Conservation (phyloP, 2,113 vertebrate species). For the Macheiramphus alcinus region DNA sequence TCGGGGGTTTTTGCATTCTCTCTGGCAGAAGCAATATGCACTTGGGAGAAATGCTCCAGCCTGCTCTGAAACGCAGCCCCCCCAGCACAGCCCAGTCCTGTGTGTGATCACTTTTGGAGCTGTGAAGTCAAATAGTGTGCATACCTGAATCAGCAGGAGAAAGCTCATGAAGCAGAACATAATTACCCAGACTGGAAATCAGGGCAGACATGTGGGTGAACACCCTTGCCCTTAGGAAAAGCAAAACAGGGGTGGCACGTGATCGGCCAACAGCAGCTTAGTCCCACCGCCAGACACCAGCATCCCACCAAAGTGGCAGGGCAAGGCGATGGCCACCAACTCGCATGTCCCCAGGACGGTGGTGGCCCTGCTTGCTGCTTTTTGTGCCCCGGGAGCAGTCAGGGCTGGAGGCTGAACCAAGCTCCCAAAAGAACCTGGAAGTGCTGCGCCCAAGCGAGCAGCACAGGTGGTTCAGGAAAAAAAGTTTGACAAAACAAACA, state of each 20-base stretch:
- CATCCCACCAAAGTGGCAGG: neutral
- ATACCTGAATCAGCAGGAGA: constrained; percentile 20
- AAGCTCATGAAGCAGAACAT: neutral
- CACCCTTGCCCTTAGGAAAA: neutral
- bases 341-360: rapidly evolving
- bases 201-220: neutral
- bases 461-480: neutral
- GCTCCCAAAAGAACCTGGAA: neutral
- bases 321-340: neutral
- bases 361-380: neutral
- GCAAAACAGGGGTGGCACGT: neutral
- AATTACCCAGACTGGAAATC: constrained; percentile 35
- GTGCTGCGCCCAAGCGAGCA: neutral
- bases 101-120: neutral
- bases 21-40: neutral
- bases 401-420: neutral
- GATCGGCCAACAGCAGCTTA: neutral
- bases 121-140: neutral
- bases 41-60: constrained; percentile 3
- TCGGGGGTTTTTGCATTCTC: neutral
- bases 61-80: neutral
- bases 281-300: neutral
- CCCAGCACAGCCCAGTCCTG: neutral
- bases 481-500: neutral
- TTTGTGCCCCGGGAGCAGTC: neutral